Evolutionary conservation across 2,797 vertebrate species (phyloP), one percentile per base, ranked within the genome.

Genomic region (Heterohyrax brucei): DNA sequence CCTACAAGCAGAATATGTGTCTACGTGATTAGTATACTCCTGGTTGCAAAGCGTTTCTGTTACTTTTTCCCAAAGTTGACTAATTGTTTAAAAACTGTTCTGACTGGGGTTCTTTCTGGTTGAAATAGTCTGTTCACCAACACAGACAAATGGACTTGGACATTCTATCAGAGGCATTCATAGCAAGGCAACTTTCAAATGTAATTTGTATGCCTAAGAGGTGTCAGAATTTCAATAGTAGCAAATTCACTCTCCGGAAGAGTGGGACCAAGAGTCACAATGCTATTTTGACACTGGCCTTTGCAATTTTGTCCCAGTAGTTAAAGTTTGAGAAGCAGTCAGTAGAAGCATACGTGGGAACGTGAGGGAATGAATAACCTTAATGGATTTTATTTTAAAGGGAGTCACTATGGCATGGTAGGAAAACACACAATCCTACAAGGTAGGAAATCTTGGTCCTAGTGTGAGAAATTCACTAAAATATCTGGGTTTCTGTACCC

Each of bases 361-460:
- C 10, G 21, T 39, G 22, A 68, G 26, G 64, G 64, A 24, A 66
- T 30, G 50, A 46, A 21, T 85, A 44, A 3, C 39, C 19, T 28
- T 39, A 14, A 24, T 53, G 8, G 44, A 13, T 44, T 84, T n/a
- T 28, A 30, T 33, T 75, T 70, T 62, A 64, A 30, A 30, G 33
- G 70, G 53, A 78, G 28, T n/a, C 59, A 22, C 13, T 21, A 0
- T 33, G 33, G 6, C 73, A 70, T 70, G 13, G 2, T 19, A 18
- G 50, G 64, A 22, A 33, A 83, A 85, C 77, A 50, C 8, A 48
- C 2, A 46, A 68, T 30, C 39, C 1, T 68, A 21, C 48, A 44
- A 86, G 64, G 91, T 61, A 79, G 76, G 24, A 94, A 86, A 91
- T 33, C 53, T 53, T 28, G 77, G 30, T 76, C 12, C 26, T 48